Percentiles rank a stretch among this genome's conserved stretches.
Conservation (phyloP, 2,113 vertebrate species). For the Tragulus kanchil region DNA sequence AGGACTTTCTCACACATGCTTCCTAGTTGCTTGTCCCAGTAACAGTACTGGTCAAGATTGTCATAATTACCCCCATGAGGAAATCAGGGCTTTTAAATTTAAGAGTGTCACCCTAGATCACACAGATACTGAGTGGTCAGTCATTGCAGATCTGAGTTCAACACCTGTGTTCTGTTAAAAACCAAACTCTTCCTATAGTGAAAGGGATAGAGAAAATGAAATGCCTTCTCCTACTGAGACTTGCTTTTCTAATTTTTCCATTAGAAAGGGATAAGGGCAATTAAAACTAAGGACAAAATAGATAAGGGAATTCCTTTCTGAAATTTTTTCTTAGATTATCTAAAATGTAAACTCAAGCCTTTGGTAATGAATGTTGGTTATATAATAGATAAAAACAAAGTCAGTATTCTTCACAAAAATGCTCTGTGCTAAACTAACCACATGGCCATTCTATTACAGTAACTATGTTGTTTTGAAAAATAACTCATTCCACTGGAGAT, state of each 20-base stretch:
- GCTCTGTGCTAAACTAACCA: slow-evolving; percentile 56
- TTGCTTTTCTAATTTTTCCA: background rate
- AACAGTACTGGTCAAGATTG: background rate
- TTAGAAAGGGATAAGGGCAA: slow-evolving; percentile 31
- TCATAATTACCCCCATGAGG: background rate
- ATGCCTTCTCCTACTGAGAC: background rate
- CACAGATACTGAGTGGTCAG: background rate
- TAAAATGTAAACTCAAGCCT: slow-evolving; percentile 58
- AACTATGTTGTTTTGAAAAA: slow-evolving; percentile 72
- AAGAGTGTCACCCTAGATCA: background rate
- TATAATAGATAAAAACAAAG: slow-evolving; percentile 64
- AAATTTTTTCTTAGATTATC: slow-evolving; percentile 68
- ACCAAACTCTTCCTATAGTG: background rate
- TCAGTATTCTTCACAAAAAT: slow-evolving; percentile 69
- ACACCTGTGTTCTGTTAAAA: background rate
- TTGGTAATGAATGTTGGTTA: slow-evolving; percentile 64
- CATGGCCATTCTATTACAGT: slow-evolving; percentile 62
- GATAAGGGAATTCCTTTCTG: slow-evolving; percentile 59
- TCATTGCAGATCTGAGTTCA: background rate
- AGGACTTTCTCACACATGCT: background rate
- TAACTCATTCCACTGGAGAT: slow-evolving; percentile 72
- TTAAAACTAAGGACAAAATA: slow-evolving; percentile 26
- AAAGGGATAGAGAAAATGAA: background rate
- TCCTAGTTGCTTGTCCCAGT: background rate
- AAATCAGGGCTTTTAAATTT: background rate